A percentile compares a stretch with the other conserved stretches of the same genome.
phyloP scores from a whole-genome alignment of 2,113 vertebrate species.

The Crotalus viridis region DNA sequence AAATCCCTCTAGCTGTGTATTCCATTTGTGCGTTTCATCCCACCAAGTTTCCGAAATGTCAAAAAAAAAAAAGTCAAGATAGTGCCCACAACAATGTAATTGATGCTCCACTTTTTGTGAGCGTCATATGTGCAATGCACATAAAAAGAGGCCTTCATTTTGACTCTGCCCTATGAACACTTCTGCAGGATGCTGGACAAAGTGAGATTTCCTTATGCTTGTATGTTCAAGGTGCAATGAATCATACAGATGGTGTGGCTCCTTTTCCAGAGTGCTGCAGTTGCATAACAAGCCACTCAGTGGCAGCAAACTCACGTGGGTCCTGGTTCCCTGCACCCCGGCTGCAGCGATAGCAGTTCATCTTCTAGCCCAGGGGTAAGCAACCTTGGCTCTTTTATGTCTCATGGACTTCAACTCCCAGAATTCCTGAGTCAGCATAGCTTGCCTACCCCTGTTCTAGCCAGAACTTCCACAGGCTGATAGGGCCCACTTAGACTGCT shows the following conservation, averaged over 20 bases:
- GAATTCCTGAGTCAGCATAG: no score
- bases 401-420: no score
- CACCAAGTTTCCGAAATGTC: no score
- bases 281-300: not conserved
- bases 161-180: not conserved
- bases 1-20: no score
- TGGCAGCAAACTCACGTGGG: slow-evolving; percentile 37
- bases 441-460: not conserved
- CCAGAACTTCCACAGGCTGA: not conserved
- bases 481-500: not conserved
- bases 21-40: no score
- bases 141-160: not conserved
- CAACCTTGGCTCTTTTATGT: no score
- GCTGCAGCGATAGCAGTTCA: not conserved
- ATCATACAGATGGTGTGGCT: not conserved
- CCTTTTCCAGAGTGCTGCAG: not conserved
- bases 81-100: not conserved
- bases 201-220: not conserved
- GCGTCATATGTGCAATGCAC: not conserved
- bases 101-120: not conserved
- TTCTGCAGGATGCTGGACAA: not conserved
- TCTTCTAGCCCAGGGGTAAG: not conserved
- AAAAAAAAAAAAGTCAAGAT: not conserved
- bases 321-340: accelerated
- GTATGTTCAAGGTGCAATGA: not conserved